phyloP scores from a whole-genome alignment of 1,140 invertebrate species.

The Pogonognathellus flavescens region DNA sequence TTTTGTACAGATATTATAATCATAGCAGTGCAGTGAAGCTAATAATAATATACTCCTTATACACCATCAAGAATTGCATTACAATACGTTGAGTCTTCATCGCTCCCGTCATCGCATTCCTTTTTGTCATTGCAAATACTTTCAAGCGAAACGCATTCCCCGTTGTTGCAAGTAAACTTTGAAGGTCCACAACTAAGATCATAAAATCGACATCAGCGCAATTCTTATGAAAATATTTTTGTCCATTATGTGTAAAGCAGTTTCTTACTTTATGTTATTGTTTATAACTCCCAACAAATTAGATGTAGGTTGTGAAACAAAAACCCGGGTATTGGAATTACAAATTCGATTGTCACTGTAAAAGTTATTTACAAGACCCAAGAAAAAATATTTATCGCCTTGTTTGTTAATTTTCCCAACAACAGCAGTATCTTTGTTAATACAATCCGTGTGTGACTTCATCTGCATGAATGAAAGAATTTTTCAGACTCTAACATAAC shows the following conservation, averaged over 20 bases:
- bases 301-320: not conserved
- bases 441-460: not conserved
- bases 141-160: not conserved
- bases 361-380: conserved; percentile 9
- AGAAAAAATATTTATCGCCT: not conserved
- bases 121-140: not conserved
- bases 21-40: too few species aligned
- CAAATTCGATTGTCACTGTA: not conserved
- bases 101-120: not conserved
- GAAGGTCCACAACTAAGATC: conserved; percentile 1
- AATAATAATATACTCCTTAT: too few species aligned
- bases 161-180: conserved; percentile 2
- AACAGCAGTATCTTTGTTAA: not conserved
- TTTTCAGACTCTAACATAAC: not conserved
- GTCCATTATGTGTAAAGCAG: not conserved
- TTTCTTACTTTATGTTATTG: conserved; percentile 1
- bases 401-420: not conserved
- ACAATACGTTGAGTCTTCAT: not conserved
- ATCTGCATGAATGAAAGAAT: not conserved
- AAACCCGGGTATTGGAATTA: not conserved
- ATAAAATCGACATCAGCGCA: not conserved
- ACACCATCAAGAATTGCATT: too few species aligned
- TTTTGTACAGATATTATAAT: too few species aligned
- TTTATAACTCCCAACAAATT: not conserved
- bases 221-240: not conserved